phyloP scores from a whole-genome alignment of 2,888 invertebrate species.

The Eutolmus rufibarbis region DNA sequence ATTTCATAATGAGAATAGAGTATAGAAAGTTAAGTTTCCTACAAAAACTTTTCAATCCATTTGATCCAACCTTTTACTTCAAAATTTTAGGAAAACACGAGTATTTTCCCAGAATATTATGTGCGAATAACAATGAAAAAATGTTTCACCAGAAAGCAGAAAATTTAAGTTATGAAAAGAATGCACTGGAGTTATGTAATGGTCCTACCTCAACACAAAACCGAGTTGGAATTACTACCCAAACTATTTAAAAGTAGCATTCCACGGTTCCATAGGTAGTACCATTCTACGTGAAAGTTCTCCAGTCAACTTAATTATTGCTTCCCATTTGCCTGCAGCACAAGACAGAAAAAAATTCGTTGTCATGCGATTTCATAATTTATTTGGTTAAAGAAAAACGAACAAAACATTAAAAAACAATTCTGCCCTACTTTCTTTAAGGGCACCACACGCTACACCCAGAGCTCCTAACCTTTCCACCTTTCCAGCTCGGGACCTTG shows the following conservation, averaged over 20 bases:
- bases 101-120: not conserved
- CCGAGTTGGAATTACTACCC: not conserved
- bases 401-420: not conserved
- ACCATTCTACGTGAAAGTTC: not conserved
- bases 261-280: not conserved
- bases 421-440: conserved; percentile 1
- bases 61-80: not conserved
- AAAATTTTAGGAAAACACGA: not conserved
- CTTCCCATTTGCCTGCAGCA: not conserved
- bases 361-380: conserved; percentile 13
- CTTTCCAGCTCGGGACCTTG: not conserved
- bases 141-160: not conserved
- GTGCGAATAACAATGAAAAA: not conserved
- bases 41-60: not conserved
- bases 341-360: not conserved
- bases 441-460: not conserved
- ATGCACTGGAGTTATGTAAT: not conserved
- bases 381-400: not conserved
- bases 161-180: not conserved
- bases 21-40: no score
- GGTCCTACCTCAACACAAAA: not conserved
- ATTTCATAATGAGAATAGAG: no score
- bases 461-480: not conserved
- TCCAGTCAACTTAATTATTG: not conserved
- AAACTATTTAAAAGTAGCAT: not conserved